A percentile compares a stretch with the other conserved stretches of the same genome.
Conservation (phyloP, 2,113 vertebrate species). For the Sturnira hondurensis region DNA sequence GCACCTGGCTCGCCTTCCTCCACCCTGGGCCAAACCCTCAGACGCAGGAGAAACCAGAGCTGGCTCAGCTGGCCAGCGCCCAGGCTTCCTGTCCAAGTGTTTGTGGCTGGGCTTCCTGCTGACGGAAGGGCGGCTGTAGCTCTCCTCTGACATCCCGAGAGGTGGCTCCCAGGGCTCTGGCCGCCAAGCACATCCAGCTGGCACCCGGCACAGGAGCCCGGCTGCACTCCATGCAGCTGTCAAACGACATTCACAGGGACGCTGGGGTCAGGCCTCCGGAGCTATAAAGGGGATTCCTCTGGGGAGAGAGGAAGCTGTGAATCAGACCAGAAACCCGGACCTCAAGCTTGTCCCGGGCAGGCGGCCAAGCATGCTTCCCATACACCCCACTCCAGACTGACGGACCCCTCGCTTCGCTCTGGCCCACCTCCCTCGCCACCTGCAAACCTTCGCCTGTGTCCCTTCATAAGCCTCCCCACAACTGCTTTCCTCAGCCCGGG, state of each 20-base stretch:
- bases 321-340: conserved; percentile 37
- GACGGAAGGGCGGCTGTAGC: conserved; percentile 61
- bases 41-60: conserved; percentile 65
- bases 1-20: conserved; percentile 66
- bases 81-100: conserved; percentile 64
- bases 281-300: conserved; percentile 40
- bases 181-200: conserved; percentile 58
- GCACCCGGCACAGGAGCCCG: not conserved
- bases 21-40: conserved; percentile 58
- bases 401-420: accelerated
- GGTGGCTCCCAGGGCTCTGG: conserved; percentile 6
- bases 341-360: conserved; percentile 40
- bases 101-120: conserved; percentile 68
- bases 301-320: conserved; percentile 50
- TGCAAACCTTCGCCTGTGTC: not conserved
- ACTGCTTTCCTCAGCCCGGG: not conserved
- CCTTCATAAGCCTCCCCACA: not conserved
- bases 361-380: not conserved
- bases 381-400: not conserved
- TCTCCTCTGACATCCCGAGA: conserved; percentile 47
- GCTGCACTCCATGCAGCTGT: conserved; percentile 38
- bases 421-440: not conserved
- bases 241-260: conserved; percentile 37
- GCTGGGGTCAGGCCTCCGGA: conserved; percentile 41
- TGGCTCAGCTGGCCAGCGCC: conserved; percentile 51